Evolutionary conservation across 2,888 invertebrate genomes (phyloP).

Genomic region (Harmothoe impar): DNA sequence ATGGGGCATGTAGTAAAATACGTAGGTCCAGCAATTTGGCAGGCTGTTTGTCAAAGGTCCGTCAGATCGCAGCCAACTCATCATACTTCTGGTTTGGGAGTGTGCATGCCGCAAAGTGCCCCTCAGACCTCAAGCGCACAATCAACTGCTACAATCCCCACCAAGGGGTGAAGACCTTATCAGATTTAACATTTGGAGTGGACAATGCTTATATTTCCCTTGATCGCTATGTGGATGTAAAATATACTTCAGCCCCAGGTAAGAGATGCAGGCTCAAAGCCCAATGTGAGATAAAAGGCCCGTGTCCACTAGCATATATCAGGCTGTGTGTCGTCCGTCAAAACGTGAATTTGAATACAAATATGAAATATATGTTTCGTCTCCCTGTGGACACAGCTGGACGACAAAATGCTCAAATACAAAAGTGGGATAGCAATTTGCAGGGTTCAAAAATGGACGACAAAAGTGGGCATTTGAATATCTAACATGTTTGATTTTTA

Average conservation of each 20-base stretch:
- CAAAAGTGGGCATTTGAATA: too few relatives aligned
- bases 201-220: not conserved
- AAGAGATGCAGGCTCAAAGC: not conserved
- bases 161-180: not conserved
- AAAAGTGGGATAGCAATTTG: too few relatives aligned
- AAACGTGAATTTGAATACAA: too few relatives aligned
- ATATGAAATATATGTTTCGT: too few relatives aligned
- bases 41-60: not conserved
- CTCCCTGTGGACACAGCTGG: too few relatives aligned
- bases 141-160: not conserved
- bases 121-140: not conserved
- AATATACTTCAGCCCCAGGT: not conserved
- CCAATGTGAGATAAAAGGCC: too few relatives aligned
- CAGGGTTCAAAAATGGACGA: too few relatives aligned
- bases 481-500: too few relatives aligned
- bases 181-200: not conserved
- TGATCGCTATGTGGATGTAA: not conserved
- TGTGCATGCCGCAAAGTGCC: not conserved
- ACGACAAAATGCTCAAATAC: too few relatives aligned
- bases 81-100: conserved; percentile 24
- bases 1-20: not conserved
- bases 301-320: too few relatives aligned
- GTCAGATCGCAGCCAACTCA: not conserved
- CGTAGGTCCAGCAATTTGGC: not conserved
- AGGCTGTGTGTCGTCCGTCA: too few relatives aligned